phyloP scores from a whole-genome alignment of 2,797 vertebrate genomes.

The Todus mexicanus region DNA sequence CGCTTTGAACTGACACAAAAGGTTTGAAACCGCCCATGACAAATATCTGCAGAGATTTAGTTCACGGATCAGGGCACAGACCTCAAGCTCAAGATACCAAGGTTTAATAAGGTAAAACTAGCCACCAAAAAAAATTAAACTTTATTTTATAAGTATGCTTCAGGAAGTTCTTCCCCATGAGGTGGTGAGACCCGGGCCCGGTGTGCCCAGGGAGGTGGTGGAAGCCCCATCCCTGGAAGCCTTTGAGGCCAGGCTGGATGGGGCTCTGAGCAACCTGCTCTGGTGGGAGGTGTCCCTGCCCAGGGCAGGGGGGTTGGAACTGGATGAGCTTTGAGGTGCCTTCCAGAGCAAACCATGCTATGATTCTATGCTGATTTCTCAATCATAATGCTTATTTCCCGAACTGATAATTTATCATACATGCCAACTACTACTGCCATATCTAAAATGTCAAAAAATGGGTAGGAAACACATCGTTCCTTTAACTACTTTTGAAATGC shows the following conservation, averaged over 20 bases:
- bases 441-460: background rate
- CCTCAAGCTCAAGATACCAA: background rate
- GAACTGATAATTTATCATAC: background rate
- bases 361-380: background rate
- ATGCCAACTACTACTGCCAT: background rate
- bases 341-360: too few relatives aligned
- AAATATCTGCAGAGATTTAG: background rate
- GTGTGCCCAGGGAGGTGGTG: too few relatives aligned
- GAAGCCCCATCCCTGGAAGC: too few relatives aligned
- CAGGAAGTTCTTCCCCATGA: too few relatives aligned
- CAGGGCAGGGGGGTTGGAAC: too few relatives aligned
- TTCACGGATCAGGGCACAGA: background rate
- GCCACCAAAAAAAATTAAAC: background rate
- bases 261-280: too few relatives aligned
- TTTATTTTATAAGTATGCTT: too few relatives aligned
- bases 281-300: too few relatives aligned
- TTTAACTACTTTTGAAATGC: background rate
- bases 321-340: too few relatives aligned
- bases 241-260: too few relatives aligned
- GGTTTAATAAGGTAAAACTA: background rate
- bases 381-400: background rate
- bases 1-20: constrained; percentile 21
- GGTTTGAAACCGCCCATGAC: constrained; percentile 9
- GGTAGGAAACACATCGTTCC: background rate
- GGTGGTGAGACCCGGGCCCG: too few relatives aligned